phyloP scores from a whole-genome alignment of 1,140 invertebrate species.

The Caenorhabditis tropicalis region DNA sequence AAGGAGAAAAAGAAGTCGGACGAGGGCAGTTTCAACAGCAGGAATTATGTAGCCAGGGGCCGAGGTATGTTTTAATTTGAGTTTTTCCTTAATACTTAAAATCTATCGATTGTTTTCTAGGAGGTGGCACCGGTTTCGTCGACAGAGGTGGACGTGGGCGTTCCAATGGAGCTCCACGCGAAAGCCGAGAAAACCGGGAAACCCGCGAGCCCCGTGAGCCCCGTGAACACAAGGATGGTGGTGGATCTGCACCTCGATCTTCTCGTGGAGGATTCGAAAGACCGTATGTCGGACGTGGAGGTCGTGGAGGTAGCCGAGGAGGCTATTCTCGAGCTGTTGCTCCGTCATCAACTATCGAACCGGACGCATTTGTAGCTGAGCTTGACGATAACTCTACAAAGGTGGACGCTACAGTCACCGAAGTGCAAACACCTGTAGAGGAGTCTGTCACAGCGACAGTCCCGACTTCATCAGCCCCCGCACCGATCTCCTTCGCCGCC shows the following conservation, averaged over 20 bases:
- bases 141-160: constrained; percentile 38
- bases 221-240: background rate
- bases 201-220: background rate
- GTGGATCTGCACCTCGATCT: background rate
- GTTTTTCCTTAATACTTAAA: too few species aligned
- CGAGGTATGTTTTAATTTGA: background rate
- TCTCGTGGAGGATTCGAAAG: constrained; percentile 13
- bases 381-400: constrained; percentile 20
- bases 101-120: background rate
- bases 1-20: constrained; percentile 53
- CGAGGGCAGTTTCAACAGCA: constrained; percentile 20
- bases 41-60: background rate
- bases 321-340: constrained; percentile 20
- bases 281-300: background rate
- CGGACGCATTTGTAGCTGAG: constrained; percentile 13
- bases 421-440: constrained; percentile 5
- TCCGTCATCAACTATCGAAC: background rate
- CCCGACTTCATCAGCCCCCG: background rate
- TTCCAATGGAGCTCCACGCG: background rate
- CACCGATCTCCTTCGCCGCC: constrained; percentile 49
- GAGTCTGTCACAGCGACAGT: constrained; percentile 8
- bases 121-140: constrained; percentile 30
- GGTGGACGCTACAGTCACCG: background rate
- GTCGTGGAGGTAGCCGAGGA: constrained; percentile 21
- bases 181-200: background rate